phyloP scores from a whole-genome alignment of 1,140 invertebrate species.

The Calliopsis andreniformis region DNA sequence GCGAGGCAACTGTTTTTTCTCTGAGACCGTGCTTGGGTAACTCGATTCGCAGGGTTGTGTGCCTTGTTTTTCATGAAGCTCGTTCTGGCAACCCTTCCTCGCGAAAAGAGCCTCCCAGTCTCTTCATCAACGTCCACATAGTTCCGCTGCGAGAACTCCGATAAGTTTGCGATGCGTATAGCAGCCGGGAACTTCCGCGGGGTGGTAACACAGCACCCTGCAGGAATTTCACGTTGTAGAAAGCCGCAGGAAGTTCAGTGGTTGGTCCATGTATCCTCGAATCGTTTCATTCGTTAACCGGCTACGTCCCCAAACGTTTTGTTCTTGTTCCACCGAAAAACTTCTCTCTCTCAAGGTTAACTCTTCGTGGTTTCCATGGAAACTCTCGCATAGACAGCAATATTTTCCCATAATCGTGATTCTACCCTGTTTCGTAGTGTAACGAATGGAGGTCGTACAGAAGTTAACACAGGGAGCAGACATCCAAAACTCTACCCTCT shows the following conservation, averaged over 20 bases:
- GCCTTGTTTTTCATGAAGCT: neutral
- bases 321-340: conserved; percentile 30
- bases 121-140: conserved; percentile 17
- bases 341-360: conserved; percentile 27
- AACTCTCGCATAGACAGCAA: neutral
- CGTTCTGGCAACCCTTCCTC: neutral
- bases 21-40: neutral
- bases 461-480: too few species aligned
- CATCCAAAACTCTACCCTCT: too few species aligned
- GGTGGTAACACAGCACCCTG: neutral
- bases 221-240: conserved; percentile 32
- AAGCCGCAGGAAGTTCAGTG: conserved; percentile 56
- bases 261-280: conserved; percentile 47
- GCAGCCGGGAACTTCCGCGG: conserved; percentile 16
- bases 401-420: neutral
- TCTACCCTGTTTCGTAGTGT: too few species aligned
- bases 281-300: conserved; percentile 56
- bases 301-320: conserved; percentile 31
- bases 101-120: neutral
- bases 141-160: neutral
- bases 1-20: neutral
- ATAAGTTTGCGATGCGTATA: conserved; percentile 23
- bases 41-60: neutral
- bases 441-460: too few species aligned
- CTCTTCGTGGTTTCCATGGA: neutral